Evolutionary conservation across 2,113 vertebrate species (phyloP).

Genomic region (Scatophagus argus): DNA sequence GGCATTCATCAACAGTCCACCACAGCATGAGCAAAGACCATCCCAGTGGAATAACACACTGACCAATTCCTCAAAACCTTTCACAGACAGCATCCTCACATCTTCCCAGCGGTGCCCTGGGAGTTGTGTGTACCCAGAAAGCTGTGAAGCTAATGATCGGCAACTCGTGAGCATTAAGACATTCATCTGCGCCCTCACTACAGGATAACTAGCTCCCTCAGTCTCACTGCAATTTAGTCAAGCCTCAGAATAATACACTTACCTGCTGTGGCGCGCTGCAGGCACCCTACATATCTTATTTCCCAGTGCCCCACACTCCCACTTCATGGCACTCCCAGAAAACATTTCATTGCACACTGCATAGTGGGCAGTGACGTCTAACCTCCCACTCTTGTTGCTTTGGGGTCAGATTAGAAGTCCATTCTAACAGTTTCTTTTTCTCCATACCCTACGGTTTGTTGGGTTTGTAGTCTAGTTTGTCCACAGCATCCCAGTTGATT

Average conservation of each 20-base stretch:
- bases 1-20: constrained; percentile 12
- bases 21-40: not conserved
- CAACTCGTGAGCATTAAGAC: constrained; percentile 57
- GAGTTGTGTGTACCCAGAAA: constrained; percentile 28
- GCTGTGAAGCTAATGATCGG: constrained; percentile 53
- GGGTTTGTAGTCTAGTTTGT: constrained; percentile 15
- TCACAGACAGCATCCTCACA: constrained; percentile 14
- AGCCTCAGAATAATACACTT: constrained; percentile 67
- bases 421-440: constrained; percentile 44
- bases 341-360: constrained; percentile 38
- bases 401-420: constrained; percentile 57
- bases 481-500: not conserved
- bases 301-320: constrained; percentile 65
- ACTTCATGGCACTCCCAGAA: constrained; percentile 22
- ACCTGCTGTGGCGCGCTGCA: constrained; percentile 58
- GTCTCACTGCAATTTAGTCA: constrained; percentile 79
- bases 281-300: constrained; percentile 70
- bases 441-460: constrained; percentile 4
- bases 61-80: constrained; percentile 24
- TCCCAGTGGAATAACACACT: constrained; percentile 5
- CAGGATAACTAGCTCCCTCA: constrained; percentile 73
- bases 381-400: constrained; percentile 63
- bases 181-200: constrained; percentile 66
- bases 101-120: constrained; percentile 22
- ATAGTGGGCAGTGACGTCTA: constrained; percentile 40